Percentiles rank a stretch among this genome's conserved stretches.
Conservation (phyloP, 2,888 invertebrate species). For the Xanthostigma xanthostigma region DNA sequence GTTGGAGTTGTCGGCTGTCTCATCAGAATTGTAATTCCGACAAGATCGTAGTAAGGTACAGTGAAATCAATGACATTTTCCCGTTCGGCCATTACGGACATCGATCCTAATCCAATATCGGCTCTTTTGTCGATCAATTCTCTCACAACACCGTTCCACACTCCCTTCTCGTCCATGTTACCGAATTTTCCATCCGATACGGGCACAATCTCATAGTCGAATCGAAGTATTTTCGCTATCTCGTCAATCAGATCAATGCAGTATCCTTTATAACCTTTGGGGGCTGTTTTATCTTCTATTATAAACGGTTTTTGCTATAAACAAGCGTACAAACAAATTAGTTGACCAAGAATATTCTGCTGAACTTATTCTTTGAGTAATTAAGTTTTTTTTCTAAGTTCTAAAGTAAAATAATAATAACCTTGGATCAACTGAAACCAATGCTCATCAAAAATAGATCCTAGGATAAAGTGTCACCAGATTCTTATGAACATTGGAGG, state of each 20-base stretch:
- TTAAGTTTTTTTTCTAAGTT: too few relatives aligned
- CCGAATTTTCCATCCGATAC: conserved; percentile 75
- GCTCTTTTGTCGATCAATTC: conserved; percentile 46
- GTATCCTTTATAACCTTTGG: conserved; percentile 67
- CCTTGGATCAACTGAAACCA: too few relatives aligned
- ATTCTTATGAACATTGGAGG: too few relatives aligned
- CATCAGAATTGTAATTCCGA: conserved; percentile 94
- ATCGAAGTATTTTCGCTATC: conserved; percentile 68
- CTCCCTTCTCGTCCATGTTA: conserved; percentile 67
- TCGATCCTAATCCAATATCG: conserved; percentile 83
- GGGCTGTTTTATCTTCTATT: conserved; percentile 47
- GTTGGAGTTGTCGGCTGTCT: conserved; percentile 76
- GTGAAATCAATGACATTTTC: conserved; percentile 97
- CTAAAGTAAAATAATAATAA: too few relatives aligned
- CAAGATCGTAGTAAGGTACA: conserved; percentile 94
- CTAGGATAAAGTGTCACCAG: too few relatives aligned
- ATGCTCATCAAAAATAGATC: too few relatives aligned
- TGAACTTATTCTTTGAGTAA: too few relatives aligned
- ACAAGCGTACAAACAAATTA: not conserved
- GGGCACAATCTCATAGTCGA: conserved; percentile 78
- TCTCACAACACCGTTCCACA: conserved; percentile 42
- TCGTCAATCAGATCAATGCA: conserved; percentile 88
- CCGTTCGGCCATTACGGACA: conserved; percentile 94
- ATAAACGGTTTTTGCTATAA: conserved; percentile 72
- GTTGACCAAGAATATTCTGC: too few relatives aligned